Evolutionary conservation across 2,113 vertebrate genomes (phyloP).

Genomic region (Istiophorus platypterus): DNA sequence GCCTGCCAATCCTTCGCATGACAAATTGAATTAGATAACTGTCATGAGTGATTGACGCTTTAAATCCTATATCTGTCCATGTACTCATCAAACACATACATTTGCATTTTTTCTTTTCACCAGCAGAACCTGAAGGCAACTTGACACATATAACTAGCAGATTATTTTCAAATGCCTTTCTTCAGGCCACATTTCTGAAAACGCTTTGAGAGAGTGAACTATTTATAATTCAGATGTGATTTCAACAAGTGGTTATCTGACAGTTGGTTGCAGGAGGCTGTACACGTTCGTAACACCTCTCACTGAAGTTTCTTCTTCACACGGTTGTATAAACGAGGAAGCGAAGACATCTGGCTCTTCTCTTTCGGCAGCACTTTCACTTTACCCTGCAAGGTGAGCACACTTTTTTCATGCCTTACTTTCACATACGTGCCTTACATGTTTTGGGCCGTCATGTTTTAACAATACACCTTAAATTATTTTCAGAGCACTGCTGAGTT

Average conservation of each 20-base stretch:
- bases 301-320: conserved; percentile 15
- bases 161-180: background rate
- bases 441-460: background rate
- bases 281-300: background rate
- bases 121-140: background rate
- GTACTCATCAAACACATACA: background rate
- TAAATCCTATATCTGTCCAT: background rate
- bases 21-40: background rate
- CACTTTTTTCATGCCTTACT: background rate
- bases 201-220: conserved; percentile 25
- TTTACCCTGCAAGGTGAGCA: conserved; percentile 41
- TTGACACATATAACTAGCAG: background rate
- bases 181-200: conserved; percentile 18
- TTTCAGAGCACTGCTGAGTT: background rate
- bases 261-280: conserved; percentile 16
- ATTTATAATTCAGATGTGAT: conserved; percentile 65
- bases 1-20: background rate
- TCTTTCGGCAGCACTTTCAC: background rate
- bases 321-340: background rate
- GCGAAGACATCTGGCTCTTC: conserved; percentile 10
- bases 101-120: background rate
- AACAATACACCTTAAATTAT: background rate
- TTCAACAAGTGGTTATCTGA: conserved; percentile 53
- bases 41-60: background rate
- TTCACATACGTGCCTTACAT: background rate